Evolutionary conservation across 2,113 vertebrate genomes (phyloP), one percentile per base, ranked within the genome.

Genomic region (Pandion haliaetus): DNA sequence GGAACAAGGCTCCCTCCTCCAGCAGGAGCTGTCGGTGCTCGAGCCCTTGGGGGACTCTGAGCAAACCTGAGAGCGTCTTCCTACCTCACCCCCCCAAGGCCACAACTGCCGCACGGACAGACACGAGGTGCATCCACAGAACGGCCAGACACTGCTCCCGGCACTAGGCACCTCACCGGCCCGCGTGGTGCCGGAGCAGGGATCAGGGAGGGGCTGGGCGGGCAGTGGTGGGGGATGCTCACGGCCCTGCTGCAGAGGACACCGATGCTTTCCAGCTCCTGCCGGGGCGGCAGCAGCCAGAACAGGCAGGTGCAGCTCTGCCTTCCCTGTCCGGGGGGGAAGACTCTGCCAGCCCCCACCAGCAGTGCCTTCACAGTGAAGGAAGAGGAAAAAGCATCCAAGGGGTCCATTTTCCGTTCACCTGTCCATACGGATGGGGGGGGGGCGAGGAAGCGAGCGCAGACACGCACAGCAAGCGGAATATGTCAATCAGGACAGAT

Each of bases 351-450:
- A 52, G 59, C 13, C 32, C 32, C 32, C 25, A 9, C 29, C 36
- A 38, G 47, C 0, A 0, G 12, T 16, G 11, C 34, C 40, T 59
- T 13, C 3, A 0, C 9, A 15, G 12, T 0, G 40, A 61, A 38
- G 44, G 34, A 34, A 19, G 67, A 54, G 23, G 23, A 36, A 63
- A 31, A 49, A 96, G 67, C 81, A 47, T 14, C 65, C 10, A 2
- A 59, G 55, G 40, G 40, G 8, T 29, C 80, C 4, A 0, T 63
- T 61, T 42, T 55, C n/a, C 3, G 0, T 65, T 76, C 93, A 89
- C 86, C 89, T 84, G 61, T 6, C 23, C 5, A 0, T 3, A 1
- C 0, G 52, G 77, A 50, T 12, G 0, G 55, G 14, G 8, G 14
- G 8, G 25, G 52, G 4, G 13, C 1, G 2, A 58, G 3, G 44